These are phyloP conservation scores for Mesoclemmys tuberculata DNA, from an alignment of 2,113 vertebrate species.

Conservation along the genomic window DNA sequence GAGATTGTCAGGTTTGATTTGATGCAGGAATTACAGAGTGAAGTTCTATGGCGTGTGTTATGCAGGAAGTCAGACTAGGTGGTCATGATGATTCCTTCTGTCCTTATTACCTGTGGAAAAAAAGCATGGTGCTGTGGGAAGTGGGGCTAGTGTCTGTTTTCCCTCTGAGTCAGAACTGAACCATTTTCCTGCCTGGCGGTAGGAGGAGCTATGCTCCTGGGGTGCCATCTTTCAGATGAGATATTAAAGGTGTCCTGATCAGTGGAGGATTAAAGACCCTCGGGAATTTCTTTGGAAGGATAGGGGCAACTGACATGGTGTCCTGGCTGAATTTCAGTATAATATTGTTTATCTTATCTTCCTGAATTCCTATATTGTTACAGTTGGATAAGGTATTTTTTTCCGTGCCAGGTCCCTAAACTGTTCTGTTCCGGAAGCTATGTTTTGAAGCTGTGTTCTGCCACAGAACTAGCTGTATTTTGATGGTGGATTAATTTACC, in stretches of 20 bases:
- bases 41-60: neutral
- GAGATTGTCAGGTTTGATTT: neutral
- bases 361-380: neutral
- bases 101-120: neutral
- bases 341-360: neutral
- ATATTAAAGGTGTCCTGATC: neutral
- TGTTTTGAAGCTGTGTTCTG: neutral
- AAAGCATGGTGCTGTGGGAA: neutral
- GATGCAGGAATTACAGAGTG: neutral
- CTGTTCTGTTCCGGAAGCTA: neutral
- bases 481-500: neutral
- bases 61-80: neutral
- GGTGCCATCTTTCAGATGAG: neutral
- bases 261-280: neutral
- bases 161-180: neutral
- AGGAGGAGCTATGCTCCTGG: neutral
- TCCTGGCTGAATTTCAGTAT: neutral
- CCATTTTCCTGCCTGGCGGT: neutral
- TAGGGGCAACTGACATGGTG: neutral
- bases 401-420: neutral
- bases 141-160: neutral
- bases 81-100: neutral
- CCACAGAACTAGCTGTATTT: neutral
- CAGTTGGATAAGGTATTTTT: neutral
- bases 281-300: neutral